These are phyloP conservation scores for Pterophyllum scalare DNA, from an alignment of 2,113 vertebrate genomes.

Conservation along the genomic window DNA sequence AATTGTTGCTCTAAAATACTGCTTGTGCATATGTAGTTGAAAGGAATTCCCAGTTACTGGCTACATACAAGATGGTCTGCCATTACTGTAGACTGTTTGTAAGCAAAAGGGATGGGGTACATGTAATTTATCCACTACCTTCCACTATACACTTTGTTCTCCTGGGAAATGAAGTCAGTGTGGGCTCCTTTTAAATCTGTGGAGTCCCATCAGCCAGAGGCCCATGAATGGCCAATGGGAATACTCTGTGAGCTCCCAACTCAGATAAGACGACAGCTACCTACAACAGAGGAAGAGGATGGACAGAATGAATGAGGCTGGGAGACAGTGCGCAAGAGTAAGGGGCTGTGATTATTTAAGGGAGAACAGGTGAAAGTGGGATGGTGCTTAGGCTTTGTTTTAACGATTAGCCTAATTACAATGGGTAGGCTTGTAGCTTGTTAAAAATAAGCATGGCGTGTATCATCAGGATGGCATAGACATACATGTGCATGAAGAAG, in stretches of 20 bases:
- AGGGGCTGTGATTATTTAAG: background rate
- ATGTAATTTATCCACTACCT: slow-evolving; percentile 41
- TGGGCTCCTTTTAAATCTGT: slow-evolving; percentile 61
- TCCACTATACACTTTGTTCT: slow-evolving; percentile 46
- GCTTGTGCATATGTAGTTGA: background rate
- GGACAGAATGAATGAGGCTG: slow-evolving; percentile 20
- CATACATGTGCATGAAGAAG: background rate
- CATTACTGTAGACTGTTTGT: slow-evolving; percentile 33
- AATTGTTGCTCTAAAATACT: background rate
- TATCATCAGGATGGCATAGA: background rate
- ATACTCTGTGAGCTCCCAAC: slow-evolving; percentile 52
- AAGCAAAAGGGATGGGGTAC: slow-evolving; percentile 22
- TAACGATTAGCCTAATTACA: background rate
- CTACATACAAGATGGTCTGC: slow-evolving; percentile 1
- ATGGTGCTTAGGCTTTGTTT: background rate
- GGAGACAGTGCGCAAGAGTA: background rate
- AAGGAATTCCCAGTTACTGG: background rate
- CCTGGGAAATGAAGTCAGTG: slow-evolving; percentile 56
- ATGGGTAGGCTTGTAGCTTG: background rate
- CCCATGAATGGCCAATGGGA: slow-evolving; percentile 59
- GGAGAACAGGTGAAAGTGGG: background rate
- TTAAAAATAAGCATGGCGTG: background rate
- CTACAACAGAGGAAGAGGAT: slow-evolving; percentile 41
- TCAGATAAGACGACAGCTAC: slow-evolving; percentile 62
- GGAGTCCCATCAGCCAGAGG: slow-evolving; percentile 57